phyloP scores from a whole-genome alignment of 2,797 vertebrate species.

The Callimico goeldii region DNA sequence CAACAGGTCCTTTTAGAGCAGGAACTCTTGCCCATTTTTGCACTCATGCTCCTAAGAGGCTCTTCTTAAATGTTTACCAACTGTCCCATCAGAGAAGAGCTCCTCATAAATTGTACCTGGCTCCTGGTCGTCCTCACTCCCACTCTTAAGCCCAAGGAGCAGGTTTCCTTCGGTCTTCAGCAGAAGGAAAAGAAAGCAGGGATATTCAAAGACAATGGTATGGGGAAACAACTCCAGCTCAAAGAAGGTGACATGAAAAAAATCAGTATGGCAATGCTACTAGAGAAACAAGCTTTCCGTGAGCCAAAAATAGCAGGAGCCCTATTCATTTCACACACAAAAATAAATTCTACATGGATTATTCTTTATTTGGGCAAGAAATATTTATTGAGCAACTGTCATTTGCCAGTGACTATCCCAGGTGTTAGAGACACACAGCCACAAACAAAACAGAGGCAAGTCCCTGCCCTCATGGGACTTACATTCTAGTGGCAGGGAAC shows the following conservation, averaged over 20 bases:
- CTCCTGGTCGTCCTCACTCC: background rate
- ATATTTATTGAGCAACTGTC: conserved; percentile 62
- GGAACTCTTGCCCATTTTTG: background rate
- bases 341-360: background rate
- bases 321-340: conserved; percentile 36
- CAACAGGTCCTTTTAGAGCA: background rate
- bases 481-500: conserved; percentile 41
- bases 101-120: background rate
- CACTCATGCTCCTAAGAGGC: background rate
- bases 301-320: background rate
- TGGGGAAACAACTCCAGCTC: background rate
- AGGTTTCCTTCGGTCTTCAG: background rate
- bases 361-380: conserved; percentile 68
- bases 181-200: background rate
- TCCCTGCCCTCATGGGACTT: conserved; percentile 47
- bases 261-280: background rate
- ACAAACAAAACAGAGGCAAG: conserved; percentile 10
- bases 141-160: background rate
- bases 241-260: background rate
- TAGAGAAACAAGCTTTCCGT: background rate
- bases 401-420: background rate
- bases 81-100: background rate
- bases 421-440: background rate
- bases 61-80: background rate
- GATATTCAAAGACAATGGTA: background rate